phyloP scores from a whole-genome alignment of 2,113 vertebrate genomes.

The Oriolus oriolus region DNA sequence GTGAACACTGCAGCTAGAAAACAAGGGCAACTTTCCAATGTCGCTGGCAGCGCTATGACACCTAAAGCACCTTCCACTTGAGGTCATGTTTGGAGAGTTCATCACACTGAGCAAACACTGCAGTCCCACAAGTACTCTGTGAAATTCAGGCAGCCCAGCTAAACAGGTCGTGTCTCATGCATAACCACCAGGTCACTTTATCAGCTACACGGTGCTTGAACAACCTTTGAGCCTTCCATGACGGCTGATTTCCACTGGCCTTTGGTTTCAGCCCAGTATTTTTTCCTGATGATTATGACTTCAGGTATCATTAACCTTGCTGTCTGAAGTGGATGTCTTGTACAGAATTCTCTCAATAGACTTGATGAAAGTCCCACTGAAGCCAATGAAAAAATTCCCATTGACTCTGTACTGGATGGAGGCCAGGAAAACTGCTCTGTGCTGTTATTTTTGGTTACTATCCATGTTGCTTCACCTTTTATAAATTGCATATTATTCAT shows the following conservation, averaged over 20 bases:
- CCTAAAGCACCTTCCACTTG: not conserved
- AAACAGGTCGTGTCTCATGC: accelerated
- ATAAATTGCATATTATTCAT: conserved; percentile 1
- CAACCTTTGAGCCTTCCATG: not conserved
- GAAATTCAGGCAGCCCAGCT: not conserved
- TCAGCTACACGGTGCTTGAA: not conserved
- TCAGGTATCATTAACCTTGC: not conserved
- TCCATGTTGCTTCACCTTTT: conserved; percentile 20
- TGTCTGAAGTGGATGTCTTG: not conserved
- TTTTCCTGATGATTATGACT: not conserved
- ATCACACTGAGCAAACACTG: not conserved
- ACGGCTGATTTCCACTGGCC: not conserved
- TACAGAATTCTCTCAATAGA: not conserved
- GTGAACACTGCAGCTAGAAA: not conserved
- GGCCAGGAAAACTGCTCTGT: not conserved
- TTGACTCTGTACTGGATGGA: not conserved
- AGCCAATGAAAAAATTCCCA: not conserved
- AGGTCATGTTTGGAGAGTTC: not conserved
- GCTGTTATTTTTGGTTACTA: not conserved
- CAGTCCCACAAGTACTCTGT: not conserved
- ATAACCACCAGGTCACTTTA: not conserved
- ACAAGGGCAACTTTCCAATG: not conserved
- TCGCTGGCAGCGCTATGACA: not conserved
- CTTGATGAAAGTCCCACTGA: not conserved
- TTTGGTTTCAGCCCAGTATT: not conserved